Conservation (phyloP, 35 echinoderm and acorn worm genomes). For the Apostichopus californicus region DNA sequence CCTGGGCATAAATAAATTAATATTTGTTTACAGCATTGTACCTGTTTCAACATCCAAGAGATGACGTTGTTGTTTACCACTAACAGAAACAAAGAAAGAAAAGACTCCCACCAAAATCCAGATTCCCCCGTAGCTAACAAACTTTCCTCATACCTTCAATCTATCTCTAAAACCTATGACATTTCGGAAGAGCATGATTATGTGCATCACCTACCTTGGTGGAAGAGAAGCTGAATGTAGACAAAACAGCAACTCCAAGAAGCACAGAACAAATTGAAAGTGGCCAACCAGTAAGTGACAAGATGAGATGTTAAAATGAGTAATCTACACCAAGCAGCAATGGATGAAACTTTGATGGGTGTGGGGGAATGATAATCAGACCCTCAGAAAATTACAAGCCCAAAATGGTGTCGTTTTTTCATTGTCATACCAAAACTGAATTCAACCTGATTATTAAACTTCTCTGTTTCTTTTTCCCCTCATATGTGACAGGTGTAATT, state of each 20-base stretch:
- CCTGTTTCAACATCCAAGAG: neutral
- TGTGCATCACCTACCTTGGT: conserved; percentile 11
- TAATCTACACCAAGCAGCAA: neutral
- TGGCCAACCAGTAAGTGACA: conserved; percentile 58
- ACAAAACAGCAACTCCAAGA: conserved; percentile 54
- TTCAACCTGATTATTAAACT: too few relatives aligned
- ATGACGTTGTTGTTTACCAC: conserved; percentile 31
- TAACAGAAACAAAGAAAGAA: neutral
- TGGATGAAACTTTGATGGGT: too few relatives aligned
- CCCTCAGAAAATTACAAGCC: too few relatives aligned
- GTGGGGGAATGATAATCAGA: too few relatives aligned
- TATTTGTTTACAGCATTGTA: neutral
- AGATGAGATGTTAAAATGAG: conserved; percentile 46
- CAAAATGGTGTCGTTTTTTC: too few relatives aligned
- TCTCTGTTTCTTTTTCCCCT: too few relatives aligned
- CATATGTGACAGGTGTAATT: too few relatives aligned
- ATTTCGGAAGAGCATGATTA: neutral
- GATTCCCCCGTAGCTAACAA: neutral
- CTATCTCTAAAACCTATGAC: neutral
- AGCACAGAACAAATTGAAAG: conserved; percentile 35
- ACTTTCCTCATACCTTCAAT: neutral
- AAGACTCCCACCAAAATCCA: conserved; percentile 35
- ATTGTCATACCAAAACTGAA: too few relatives aligned
- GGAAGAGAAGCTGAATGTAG: conserved; percentile 36
- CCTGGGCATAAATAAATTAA: too few relatives aligned